Evolutionary conservation across 2,888 invertebrate species (phyloP).

Genomic region (Lordiphosa fenestrarum): DNA sequence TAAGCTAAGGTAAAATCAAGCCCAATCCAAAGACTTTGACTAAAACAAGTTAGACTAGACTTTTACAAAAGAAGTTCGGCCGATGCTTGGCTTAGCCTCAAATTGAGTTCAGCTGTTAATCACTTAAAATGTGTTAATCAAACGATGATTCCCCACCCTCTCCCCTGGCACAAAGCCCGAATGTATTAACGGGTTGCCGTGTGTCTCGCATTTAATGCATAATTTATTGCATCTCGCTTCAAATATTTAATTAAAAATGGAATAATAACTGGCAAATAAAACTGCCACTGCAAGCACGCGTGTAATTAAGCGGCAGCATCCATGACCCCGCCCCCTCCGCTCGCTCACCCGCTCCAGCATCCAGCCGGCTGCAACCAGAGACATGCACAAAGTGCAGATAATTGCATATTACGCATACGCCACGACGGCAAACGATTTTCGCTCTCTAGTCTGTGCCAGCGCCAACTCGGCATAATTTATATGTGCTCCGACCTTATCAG

Average conservation of each 20-base stretch:
- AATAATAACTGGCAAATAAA: conserved; percentile 38
- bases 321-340: background rate
- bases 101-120: too few species aligned
- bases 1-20: too few species aligned
- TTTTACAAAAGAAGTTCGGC: too few species aligned
- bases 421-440: conserved; percentile 17
- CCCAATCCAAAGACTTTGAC: too few species aligned
- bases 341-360: background rate
- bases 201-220: conserved; percentile 26
- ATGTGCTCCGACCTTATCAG: background rate
- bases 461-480: conserved; percentile 1
- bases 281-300: conserved; percentile 16
- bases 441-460: background rate
- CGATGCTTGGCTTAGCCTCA: too few species aligned
- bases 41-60: too few species aligned
- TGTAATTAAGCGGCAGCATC: conserved; percentile 9
- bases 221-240: conserved; percentile 36
- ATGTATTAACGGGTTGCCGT: too few species aligned
- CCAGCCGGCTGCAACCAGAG: background rate
- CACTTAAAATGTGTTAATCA: too few species aligned
- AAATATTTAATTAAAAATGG: conserved; percentile 58
- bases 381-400: conserved; percentile 26
- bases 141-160: too few species aligned
- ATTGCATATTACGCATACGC: conserved; percentile 61
- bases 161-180: too few species aligned